phyloP scores from a whole-genome alignment of 1,140 invertebrate species.

The Heliconius nattereri region DNA sequence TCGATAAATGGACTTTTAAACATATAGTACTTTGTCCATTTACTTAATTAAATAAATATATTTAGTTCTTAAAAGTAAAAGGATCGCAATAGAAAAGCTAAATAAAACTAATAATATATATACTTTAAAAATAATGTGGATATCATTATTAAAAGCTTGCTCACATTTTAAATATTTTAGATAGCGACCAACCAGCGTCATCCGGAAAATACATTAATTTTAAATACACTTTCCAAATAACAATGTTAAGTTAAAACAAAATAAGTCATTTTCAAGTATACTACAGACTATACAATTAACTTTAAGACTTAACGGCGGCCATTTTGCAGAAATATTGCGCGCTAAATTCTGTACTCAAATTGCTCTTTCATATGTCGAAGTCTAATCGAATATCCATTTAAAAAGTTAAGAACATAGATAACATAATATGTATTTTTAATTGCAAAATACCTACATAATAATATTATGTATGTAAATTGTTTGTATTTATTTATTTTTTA shows the following conservation, averaged over 20 bases:
- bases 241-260: slow-evolving; percentile 3
- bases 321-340: slow-evolving; percentile 32
- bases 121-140: not conserved
- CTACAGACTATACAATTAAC: slow-evolving; percentile 44
- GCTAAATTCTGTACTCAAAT: slow-evolving; percentile 33
- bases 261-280: slow-evolving; percentile 6
- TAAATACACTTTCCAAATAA: slow-evolving; percentile 7
- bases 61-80: too few relatives aligned
- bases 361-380: slow-evolving; percentile 34
- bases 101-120: too few relatives aligned
- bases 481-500: not conserved
- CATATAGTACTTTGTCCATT: too few relatives aligned
- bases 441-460: not conserved
- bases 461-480: not conserved
- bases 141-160: not conserved
- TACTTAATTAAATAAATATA: too few relatives aligned
- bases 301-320: slow-evolving; percentile 35
- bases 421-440: slow-evolving; percentile 1
- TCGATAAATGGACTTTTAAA: too few relatives aligned
- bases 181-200: not conserved
- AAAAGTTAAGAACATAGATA: slow-evolving; percentile 5
- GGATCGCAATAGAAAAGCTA: not conserved
- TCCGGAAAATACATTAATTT: not conserved
- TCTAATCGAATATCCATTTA: slow-evolving; percentile 22
- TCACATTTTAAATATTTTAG: not conserved